Percentiles rank a stretch among this genome's conserved stretches.
Evolutionary conservation across 2,113 vertebrate genomes (phyloP).

Genomic region (Stegostoma tigrinum): DNA sequence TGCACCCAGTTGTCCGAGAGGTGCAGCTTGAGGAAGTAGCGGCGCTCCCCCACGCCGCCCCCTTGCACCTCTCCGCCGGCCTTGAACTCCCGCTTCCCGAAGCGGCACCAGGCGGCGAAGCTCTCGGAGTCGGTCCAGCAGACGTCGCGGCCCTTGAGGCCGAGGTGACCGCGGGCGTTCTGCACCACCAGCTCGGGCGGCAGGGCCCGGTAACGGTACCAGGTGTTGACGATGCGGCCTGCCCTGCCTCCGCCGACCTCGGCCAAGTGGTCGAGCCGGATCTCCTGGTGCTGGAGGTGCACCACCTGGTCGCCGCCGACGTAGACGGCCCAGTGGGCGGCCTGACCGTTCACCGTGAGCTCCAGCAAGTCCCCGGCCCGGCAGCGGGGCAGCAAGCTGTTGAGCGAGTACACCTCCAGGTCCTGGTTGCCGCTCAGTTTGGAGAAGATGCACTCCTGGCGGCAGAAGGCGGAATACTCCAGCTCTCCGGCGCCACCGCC

Average conservation of each 20-base stretch:
- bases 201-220: constrained; percentile 92
- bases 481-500: constrained; percentile 66
- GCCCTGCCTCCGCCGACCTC: constrained; percentile 53
- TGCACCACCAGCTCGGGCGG: constrained; percentile 90
- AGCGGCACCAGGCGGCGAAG: constrained; percentile 98
- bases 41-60: constrained; percentile 63
- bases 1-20: constrained; percentile 80
- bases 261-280: constrained; percentile 90
- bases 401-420: constrained; percentile 77
- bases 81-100: constrained; percentile 97
- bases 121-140: constrained; percentile 99
- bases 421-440: constrained; percentile 89
- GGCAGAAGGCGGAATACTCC: constrained; percentile 91
- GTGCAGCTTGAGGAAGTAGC: constrained; percentile 90
- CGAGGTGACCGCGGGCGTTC: constrained; percentile 90
- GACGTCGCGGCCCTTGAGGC: constrained; percentile 83
- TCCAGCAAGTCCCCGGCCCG: constrained; percentile 93
- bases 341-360: constrained; percentile 57
- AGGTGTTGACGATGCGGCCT: constrained; percentile 89
- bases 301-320: constrained; percentile 84
- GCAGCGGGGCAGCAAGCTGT: constrained; percentile 84
- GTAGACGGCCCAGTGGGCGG: constrained; percentile 92
- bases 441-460: constrained; percentile 98
- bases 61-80: constrained; percentile 83
- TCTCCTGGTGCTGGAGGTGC: constrained; percentile 90